phyloP scores from a whole-genome alignment of 2,888 invertebrate genomes.

The Himalopsyche japonica region DNA sequence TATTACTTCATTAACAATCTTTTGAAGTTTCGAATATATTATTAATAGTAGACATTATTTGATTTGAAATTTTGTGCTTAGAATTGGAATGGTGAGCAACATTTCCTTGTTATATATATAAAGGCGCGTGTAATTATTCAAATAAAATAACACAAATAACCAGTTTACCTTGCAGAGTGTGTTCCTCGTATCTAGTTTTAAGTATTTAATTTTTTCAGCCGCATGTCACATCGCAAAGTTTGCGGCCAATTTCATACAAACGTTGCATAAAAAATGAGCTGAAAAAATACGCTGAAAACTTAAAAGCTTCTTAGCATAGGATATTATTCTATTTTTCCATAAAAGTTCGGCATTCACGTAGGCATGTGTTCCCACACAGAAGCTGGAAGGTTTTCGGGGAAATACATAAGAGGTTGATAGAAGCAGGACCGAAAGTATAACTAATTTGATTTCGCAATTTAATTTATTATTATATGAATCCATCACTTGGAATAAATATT shows the following conservation, averaged over 20 bases:
- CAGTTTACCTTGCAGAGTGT: too few relatives aligned
- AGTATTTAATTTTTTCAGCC: neutral
- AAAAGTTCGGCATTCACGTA: neutral
- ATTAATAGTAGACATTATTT: too few relatives aligned
- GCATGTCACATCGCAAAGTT: neutral
- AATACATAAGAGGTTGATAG: neutral
- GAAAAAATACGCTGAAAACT: neutral
- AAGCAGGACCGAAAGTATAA: neutral
- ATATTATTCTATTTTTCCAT: slow-evolving; percentile 1
- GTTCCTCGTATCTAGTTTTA: neutral
- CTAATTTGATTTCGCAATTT: too few relatives aligned
- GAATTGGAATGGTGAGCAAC: too few relatives aligned
- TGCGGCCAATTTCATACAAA: neutral
- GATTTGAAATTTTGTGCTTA: too few relatives aligned
- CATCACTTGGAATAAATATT: too few relatives aligned
- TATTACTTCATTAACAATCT: too few relatives aligned
- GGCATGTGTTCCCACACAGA: neutral
- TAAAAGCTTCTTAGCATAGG: neutral
- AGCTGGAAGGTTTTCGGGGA: neutral
- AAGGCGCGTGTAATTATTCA: too few relatives aligned
- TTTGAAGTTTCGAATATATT: too few relatives aligned
- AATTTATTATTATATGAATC: too few relatives aligned
- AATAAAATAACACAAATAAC: too few relatives aligned
- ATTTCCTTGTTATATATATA: too few relatives aligned
- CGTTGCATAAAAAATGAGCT: neutral